Conservation (phyloP, 2,888 invertebrate species). For the Nomada hirtipes region DNA sequence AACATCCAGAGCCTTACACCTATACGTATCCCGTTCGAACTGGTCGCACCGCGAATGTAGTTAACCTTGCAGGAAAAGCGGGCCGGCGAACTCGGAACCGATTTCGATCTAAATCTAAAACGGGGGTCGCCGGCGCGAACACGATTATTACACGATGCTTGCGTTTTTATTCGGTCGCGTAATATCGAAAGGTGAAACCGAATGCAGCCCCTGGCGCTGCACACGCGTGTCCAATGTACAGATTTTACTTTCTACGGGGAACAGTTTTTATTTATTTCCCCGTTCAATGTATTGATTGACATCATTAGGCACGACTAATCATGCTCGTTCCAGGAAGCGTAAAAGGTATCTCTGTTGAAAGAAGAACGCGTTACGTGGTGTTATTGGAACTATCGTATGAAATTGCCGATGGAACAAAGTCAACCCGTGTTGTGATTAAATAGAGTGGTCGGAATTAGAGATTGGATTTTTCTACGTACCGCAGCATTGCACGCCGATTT, state of each 20-base stretch:
- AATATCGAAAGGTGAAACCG: conserved; percentile 50
- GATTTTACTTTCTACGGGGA: neutral
- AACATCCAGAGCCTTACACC: neutral
- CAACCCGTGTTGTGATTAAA: neutral
- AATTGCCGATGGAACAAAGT: conserved; percentile 14
- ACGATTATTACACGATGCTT: neutral
- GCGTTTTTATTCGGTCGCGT: conserved; percentile 26
- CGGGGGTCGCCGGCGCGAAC: conserved; percentile 10
- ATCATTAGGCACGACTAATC: neutral
- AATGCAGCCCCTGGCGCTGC: neutral
- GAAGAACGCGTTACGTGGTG: conserved; percentile 8
- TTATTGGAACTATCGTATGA: neutral
- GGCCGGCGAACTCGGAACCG: conserved; percentile 7
- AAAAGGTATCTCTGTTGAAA: neutral
- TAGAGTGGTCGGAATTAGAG: neutral
- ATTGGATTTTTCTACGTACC: neutral
- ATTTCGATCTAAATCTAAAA: conserved; percentile 17
- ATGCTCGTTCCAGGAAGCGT: neutral
- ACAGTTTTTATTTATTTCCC: neutral
- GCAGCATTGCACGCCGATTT: neutral
- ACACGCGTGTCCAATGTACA: neutral
- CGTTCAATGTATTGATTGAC: too few relatives aligned
- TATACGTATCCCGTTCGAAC: conserved; percentile 10
- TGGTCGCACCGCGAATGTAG: conserved; percentile 72
- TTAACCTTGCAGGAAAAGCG: conserved; percentile 70